phyloP scores from a whole-genome alignment of 2,888 invertebrate genomes.

The Megaustenia siamemsis region DNA sequence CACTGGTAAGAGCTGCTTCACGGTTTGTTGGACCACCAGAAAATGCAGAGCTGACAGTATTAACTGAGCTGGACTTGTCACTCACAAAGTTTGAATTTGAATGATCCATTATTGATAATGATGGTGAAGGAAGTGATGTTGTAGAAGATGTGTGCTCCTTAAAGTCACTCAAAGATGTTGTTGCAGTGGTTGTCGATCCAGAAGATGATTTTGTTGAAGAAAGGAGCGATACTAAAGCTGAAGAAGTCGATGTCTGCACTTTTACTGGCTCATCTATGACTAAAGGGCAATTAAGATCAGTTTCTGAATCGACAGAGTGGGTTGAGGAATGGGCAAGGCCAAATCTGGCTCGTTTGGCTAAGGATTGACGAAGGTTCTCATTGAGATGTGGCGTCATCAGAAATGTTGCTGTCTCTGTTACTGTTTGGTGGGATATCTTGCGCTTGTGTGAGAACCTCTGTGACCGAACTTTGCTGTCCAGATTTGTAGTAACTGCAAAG shows the following conservation, averaged over 20 bases:
- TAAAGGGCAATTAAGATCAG: slow-evolving; percentile 48
- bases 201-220: background rate
- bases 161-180: background rate
- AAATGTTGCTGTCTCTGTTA: slow-evolving; percentile 45
- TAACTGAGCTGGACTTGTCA: background rate
- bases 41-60: background rate
- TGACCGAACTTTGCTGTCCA: slow-evolving; percentile 1
- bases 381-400: slow-evolving; percentile 41
- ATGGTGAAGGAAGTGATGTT: background rate
- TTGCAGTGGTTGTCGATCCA: background rate
- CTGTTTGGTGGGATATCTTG: slow-evolving; percentile 29
- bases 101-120: background rate
- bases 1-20: background rate
- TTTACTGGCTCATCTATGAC: slow-evolving; percentile 53
- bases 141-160: background rate
- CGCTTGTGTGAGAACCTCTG: slow-evolving; percentile 36
- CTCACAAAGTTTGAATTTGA: background rate
- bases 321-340: slow-evolving; percentile 22
- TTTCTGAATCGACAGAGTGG: slow-evolving; percentile 30
- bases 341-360: slow-evolving; percentile 47
- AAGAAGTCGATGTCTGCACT: background rate
- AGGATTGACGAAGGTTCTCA: slow-evolving; percentile 46
- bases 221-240: background rate
- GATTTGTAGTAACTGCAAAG: background rate
- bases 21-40: background rate